These are phyloP conservation scores for Pipistrellus pipistrellus DNA, from an alignment of 2,797 vertebrate species.

Conservation along the genomic window DNA sequence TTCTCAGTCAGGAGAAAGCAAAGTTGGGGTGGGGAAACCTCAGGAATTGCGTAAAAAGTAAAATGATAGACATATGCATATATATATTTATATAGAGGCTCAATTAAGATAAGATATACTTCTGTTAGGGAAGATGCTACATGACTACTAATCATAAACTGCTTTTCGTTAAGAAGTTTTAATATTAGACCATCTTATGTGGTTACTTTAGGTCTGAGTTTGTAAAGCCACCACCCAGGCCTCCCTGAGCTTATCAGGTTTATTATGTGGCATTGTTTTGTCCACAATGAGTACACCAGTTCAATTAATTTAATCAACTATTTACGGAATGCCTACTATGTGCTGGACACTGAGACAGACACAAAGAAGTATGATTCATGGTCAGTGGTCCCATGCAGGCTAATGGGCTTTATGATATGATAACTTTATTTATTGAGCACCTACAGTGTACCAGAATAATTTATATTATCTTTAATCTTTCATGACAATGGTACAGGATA, in stretches of 20 bases:
- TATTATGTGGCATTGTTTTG: neutral
- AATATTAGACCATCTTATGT: neutral
- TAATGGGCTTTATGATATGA: neutral
- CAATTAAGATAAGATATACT: neutral
- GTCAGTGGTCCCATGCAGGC: neutral
- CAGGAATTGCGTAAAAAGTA: neutral
- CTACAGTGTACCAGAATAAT: neutral
- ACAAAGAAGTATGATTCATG: neutral
- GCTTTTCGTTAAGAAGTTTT: neutral
- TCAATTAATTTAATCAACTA: slow-evolving; percentile 22
- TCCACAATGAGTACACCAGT: neutral
- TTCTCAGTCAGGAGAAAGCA: neutral
- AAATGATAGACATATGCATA: neutral
- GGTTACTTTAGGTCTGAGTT: neutral
- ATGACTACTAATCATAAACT: neutral
- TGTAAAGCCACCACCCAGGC: neutral
- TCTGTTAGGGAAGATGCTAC: neutral
- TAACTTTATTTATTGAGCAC: neutral
- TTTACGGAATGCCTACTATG: neutral
- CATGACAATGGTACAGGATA: neutral
- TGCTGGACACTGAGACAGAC: neutral
- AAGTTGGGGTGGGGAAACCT: neutral
- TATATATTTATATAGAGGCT: neutral
- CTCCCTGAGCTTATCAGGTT: neutral
- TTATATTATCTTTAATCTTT: neutral